Conservation (phyloP, 2,888 invertebrate genomes). For the Tricholauxania praeusta region DNA sequence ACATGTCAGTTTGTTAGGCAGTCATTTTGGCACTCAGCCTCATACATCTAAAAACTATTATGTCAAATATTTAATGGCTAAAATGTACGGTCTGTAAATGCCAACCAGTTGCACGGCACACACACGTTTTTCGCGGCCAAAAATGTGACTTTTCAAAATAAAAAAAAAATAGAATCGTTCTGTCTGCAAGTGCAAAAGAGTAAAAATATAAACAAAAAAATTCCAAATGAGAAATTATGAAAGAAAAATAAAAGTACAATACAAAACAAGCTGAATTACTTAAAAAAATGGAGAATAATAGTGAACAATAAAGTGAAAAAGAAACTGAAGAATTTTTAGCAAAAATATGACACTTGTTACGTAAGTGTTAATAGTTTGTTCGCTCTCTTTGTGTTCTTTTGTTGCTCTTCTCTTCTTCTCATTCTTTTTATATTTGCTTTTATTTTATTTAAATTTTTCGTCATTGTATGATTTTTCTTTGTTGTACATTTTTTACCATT, state of each 20-base stretch:
- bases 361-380: constrained; percentile 52
- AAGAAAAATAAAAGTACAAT: neutral
- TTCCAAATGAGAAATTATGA: too few species aligned
- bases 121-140: constrained; percentile 2
- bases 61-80: too few species aligned
- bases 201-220: too few species aligned
- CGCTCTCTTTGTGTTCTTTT: neutral
- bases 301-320: neutral
- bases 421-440: constrained; percentile 6
- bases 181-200: too few species aligned
- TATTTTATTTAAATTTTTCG: constrained; percentile 26
- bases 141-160: neutral
- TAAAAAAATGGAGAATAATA: neutral
- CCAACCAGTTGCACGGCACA: constrained; percentile 35
- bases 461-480: constrained; percentile 6
- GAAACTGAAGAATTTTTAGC: constrained; percentile 16
- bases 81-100: constrained; percentile 2
- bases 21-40: constrained; percentile 1
- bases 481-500: neutral
- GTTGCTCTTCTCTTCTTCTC: constrained; percentile 20
- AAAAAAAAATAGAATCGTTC: neutral
- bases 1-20: constrained; percentile 9
- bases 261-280: neutral
- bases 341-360: constrained; percentile 53
- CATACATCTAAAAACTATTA: neutral